Evolutionary conservation across 2,888 invertebrate species (phyloP).

Genomic region (Drosophila rellima): DNA sequence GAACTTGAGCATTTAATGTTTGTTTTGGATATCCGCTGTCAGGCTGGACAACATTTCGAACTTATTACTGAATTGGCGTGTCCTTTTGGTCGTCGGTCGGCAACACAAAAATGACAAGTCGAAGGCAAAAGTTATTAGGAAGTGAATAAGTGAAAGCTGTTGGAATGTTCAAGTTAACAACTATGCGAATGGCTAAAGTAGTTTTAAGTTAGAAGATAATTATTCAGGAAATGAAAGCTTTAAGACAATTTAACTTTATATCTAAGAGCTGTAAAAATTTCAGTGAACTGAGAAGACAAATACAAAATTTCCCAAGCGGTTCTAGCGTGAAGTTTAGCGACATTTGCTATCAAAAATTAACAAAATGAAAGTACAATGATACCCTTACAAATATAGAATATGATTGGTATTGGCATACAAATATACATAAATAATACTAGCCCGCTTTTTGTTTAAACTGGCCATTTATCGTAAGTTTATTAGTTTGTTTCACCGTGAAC

Average conservation of each 20-base stretch:
- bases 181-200: not conserved
- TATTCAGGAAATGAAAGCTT: slow-evolving; percentile 25
- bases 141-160: slow-evolving; percentile 19
- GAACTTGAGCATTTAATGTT: slow-evolving; percentile 20
- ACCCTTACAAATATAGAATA: not conserved
- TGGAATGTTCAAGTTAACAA: not conserved
- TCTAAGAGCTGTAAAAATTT: not conserved
- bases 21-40: slow-evolving; percentile 7
- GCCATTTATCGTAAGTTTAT: slow-evolving; percentile 43
- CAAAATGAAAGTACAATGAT: not conserved
- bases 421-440: not conserved
- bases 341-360: not conserved
- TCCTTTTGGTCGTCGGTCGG: slow-evolving; percentile 1
- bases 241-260: not conserved
- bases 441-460: not conserved
- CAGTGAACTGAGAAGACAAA: not conserved
- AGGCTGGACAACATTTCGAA: slow-evolving; percentile 3
- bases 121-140: slow-evolving; percentile 10
- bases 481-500: slow-evolving; percentile 24
- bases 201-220: slow-evolving; percentile 8
- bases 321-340: not conserved
- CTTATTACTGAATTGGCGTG: slow-evolving; percentile 15
- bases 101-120: slow-evolving; percentile 6
- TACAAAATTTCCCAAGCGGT: not conserved
- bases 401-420: not conserved